Evolutionary conservation across 2,113 vertebrate genomes (phyloP).

Genomic region (Pagrus major): DNA sequence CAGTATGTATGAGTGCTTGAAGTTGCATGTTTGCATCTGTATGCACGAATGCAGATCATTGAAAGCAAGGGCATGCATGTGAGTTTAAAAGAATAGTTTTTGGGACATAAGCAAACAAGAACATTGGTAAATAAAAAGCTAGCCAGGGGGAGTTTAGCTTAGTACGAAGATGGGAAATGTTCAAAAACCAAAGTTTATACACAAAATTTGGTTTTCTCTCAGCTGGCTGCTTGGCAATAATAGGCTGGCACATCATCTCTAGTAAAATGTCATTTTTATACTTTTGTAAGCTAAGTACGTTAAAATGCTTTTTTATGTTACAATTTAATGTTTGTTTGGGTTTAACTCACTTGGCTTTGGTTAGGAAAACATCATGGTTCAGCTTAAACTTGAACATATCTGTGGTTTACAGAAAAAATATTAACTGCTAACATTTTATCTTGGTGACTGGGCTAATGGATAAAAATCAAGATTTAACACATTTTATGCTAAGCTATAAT

Average conservation of each 20-base stretch:
- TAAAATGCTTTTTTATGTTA: no score
- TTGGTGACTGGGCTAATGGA: no score
- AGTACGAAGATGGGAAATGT: neutral
- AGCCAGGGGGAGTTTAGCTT: neutral
- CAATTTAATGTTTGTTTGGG: no score
- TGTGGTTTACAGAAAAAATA: no score
- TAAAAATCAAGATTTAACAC: neutral
- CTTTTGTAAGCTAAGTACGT: no score
- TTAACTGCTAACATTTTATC: no score
- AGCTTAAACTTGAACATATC: no score
- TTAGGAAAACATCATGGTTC: no score
- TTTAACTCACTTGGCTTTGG: no score
- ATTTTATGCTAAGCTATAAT: neutral
- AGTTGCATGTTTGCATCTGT: neutral
- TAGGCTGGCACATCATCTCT: neutral
- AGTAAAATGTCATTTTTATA: neutral
- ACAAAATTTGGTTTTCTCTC: neutral
- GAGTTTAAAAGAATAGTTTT: neutral
- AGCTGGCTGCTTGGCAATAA: neutral
- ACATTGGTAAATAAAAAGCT: neutral
- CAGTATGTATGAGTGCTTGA: neutral
- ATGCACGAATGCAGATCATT: neutral
- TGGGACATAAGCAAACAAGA: no score
- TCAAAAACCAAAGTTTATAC: neutral
- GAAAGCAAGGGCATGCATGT: neutral